Percentiles rank a stretch among this genome's conserved stretches.
These are phyloP conservation scores for Drosophila orena DNA, from an alignment of 1,140 invertebrate genomes.

Conservation along the genomic window DNA sequence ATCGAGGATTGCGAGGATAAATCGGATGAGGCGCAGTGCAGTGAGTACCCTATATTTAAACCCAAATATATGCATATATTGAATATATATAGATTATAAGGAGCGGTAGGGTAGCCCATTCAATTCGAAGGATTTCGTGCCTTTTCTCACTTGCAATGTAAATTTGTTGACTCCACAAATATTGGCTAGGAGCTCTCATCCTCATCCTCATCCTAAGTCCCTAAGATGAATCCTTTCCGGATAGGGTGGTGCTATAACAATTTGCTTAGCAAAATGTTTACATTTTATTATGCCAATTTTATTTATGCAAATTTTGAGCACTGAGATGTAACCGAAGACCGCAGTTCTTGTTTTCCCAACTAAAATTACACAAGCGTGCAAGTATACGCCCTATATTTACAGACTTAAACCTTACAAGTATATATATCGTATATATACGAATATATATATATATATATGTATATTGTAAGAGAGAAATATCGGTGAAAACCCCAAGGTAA, in stretches of 20 bases:
- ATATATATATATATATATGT: background rate
- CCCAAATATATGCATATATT: background rate
- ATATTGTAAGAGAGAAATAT: background rate
- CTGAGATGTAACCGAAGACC: constrained; percentile 30
- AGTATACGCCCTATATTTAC: constrained; percentile 17
- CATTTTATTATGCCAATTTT: constrained; percentile 82
- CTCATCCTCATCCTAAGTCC: background rate
- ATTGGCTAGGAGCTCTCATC: constrained; percentile 39
- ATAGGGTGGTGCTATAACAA: constrained; percentile 48
- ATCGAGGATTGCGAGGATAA: constrained; percentile 97
- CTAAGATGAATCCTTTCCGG: background rate
- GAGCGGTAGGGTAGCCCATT: background rate
- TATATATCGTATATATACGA: background rate
- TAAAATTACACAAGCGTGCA: constrained; percentile 20
- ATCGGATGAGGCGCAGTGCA: constrained; percentile 96
- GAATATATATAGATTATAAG: background rate
- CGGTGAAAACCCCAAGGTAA: constrained; percentile 29
- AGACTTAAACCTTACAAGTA: background rate
- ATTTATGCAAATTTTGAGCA: constrained; percentile 73
- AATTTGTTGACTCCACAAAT: constrained; percentile 76
- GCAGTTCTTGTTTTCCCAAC: constrained; percentile 41
- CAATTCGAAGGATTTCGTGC: constrained; percentile 5
- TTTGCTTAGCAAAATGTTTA: constrained; percentile 81
- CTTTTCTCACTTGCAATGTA: constrained; percentile 55
- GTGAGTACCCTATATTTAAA: constrained; percentile 89